Percentiles rank a stretch among this genome's conserved stretches.
Conservation (phyloP, 1,140 invertebrate genomes). For the Pentalonia nigronervosa region DNA sequence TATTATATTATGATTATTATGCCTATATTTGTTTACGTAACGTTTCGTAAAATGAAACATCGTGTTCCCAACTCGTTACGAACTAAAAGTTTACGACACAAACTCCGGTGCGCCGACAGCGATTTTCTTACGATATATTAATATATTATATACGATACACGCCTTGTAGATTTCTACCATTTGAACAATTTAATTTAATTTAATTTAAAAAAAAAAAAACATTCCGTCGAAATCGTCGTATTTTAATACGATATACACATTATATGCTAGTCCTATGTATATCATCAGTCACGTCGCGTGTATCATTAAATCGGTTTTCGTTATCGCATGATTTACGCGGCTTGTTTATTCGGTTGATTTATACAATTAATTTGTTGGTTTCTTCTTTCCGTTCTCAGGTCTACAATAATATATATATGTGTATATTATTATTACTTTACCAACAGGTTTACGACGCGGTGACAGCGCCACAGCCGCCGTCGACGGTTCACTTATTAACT, state of each 20-base stretch:
- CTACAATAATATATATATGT: background rate
- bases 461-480: background rate
- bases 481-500: constrained; percentile 22
- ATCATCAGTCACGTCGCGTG: background rate
- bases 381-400: background rate
- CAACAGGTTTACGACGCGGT: constrained; percentile 28
- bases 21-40: background rate
- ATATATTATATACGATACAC: background rate
- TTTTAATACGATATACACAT: background rate
- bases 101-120: background rate
- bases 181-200: background rate
- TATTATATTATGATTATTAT: background rate
- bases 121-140: background rate
- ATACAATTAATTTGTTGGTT: constrained; percentile 35
- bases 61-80: background rate
- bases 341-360: constrained; percentile 19
- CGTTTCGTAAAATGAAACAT: constrained; percentile 3
- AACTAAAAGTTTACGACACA: background rate
- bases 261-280: background rate
- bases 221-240: background rate
- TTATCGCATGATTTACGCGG: constrained; percentile 18
- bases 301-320: constrained; percentile 5
- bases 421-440: background rate
- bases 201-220: background rate
- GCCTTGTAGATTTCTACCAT: background rate